phyloP scores from a whole-genome alignment of 2,888 invertebrate genomes.

The Agrenia bidenticulata region DNA sequence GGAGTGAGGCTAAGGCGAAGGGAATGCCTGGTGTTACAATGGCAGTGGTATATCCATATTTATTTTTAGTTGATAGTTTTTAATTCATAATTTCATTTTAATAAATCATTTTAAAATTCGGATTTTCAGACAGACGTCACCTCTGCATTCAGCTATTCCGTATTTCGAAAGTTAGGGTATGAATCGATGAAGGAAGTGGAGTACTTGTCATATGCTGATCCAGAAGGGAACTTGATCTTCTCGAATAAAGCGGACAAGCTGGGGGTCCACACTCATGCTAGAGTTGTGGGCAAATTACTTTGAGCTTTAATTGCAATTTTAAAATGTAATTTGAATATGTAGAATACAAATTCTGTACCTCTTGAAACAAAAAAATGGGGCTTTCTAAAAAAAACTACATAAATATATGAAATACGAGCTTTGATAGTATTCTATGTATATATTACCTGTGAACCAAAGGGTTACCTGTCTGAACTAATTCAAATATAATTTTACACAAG shows the following conservation, averaged over 20 bases:
- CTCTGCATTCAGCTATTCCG: slow-evolving; percentile 32
- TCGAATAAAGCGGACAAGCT: slow-evolving; percentile 26
- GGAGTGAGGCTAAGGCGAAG: slow-evolving; percentile 28
- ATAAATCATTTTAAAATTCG: background rate
- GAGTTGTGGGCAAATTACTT: slow-evolving; percentile 27
- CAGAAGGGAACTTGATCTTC: slow-evolving; percentile 30
- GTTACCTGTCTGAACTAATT: too few species aligned
- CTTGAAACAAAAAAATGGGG: too few species aligned
- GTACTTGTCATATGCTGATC: slow-evolving; percentile 29
- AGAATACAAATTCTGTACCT: too few species aligned
- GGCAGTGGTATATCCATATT: slow-evolving; percentile 25
- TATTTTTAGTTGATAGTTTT: background rate
- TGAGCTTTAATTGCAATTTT: too few species aligned
- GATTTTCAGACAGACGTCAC: slow-evolving; percentile 4
- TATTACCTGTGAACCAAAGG: too few species aligned
- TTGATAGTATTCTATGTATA: too few species aligned
- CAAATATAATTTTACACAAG: too few species aligned
- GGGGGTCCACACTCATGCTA: slow-evolving; percentile 33
- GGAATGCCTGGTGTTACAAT: slow-evolving; percentile 28
- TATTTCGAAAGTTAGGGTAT: slow-evolving; percentile 28
- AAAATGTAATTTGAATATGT: too few species aligned
- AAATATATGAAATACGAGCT: too few species aligned
- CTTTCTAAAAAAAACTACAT: too few species aligned
- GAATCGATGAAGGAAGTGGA: slow-evolving; percentile 29
- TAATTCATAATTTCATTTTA: background rate